These are phyloP conservation scores for Agrenia bidenticulata DNA, from an alignment of 2,888 invertebrate species.

Conservation along the genomic window DNA sequence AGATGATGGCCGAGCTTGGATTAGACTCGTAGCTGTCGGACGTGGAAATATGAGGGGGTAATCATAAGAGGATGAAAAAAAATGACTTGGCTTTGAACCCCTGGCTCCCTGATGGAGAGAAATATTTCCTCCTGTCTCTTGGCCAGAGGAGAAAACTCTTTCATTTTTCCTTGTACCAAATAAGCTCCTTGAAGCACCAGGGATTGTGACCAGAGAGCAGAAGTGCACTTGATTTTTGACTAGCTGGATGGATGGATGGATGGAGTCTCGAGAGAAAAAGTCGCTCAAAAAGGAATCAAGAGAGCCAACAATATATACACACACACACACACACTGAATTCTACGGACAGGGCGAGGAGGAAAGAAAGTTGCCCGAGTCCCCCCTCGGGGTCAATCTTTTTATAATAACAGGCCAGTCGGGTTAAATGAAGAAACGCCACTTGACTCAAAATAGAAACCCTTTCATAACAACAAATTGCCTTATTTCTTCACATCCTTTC, in stretches of 20 bases:
- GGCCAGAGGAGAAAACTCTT: slow-evolving; percentile 6
- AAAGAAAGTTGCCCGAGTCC: neutral
- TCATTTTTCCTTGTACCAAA: neutral
- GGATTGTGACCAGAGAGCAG: neutral
- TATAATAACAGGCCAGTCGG: slow-evolving; percentile 8
- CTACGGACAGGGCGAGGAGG: slow-evolving; percentile 1
- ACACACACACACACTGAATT: neutral
- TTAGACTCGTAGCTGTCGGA: neutral
- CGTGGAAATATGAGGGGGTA: slow-evolving; percentile 5
- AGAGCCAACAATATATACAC: slow-evolving; percentile 1
- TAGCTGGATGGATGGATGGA: slow-evolving; percentile 7
- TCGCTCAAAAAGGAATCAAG: slow-evolving; percentile 9
- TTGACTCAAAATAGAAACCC: neutral
- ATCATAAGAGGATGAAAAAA: neutral
- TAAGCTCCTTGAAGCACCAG: no score
- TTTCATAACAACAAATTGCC: no score
- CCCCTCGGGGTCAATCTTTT: slow-evolving; percentile 12
- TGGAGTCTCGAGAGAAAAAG: slow-evolving; percentile 6
- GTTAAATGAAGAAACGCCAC: slow-evolving; percentile 9
- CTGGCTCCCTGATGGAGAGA: neutral
- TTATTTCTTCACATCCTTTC: no score
- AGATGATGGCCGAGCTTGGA: no score
- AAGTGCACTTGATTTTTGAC: slow-evolving; percentile 12
- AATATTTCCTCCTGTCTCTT: neutral
- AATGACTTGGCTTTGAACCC: slow-evolving; percentile 7